A percentile compares a stretch with the other conserved stretches of the same genome.
Conservation (phyloP, 2,113 vertebrate species). For the Zosterops pallidus region DNA sequence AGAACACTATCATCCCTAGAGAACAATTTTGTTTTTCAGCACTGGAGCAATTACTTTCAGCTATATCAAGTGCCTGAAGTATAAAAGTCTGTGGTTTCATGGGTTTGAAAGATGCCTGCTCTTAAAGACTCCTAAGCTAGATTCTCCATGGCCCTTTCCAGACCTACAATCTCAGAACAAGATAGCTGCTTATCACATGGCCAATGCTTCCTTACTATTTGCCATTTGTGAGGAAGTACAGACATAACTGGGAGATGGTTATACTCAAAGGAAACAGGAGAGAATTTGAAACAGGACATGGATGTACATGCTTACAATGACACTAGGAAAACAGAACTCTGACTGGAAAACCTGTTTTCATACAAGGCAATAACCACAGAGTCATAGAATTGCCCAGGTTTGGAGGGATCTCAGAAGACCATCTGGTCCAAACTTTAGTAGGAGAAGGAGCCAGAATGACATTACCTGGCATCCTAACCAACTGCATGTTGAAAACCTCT, state of each 20-base stretch:
- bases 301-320: not conserved
- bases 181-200: not conserved
- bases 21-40: slow-evolving; percentile 50
- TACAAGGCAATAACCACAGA: not conserved
- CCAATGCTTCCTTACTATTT: not conserved
- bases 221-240: not conserved
- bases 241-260: not conserved
- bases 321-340: not conserved
- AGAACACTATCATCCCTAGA: slow-evolving; percentile 52
- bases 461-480: not conserved
- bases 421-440: not conserved
- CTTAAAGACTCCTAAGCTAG: not conserved
- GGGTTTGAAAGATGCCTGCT: not conserved
- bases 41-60: slow-evolving; percentile 49
- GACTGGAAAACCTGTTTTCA: not conserved
- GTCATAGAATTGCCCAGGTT: not conserved
- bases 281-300: not conserved
- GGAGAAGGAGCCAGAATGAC: not conserved
- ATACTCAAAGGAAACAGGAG: too few species aligned
- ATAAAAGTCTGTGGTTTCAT: slow-evolving; percentile 12
- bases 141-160: not conserved
- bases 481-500: not conserved
- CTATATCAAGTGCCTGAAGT: slow-evolving; percentile 21
- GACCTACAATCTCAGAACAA: not conserved
- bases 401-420: not conserved